Percentiles rank a stretch among this genome's conserved stretches.
Conservation (phyloP, 2,113 vertebrate genomes). For the Aviceda subcristata region DNA sequence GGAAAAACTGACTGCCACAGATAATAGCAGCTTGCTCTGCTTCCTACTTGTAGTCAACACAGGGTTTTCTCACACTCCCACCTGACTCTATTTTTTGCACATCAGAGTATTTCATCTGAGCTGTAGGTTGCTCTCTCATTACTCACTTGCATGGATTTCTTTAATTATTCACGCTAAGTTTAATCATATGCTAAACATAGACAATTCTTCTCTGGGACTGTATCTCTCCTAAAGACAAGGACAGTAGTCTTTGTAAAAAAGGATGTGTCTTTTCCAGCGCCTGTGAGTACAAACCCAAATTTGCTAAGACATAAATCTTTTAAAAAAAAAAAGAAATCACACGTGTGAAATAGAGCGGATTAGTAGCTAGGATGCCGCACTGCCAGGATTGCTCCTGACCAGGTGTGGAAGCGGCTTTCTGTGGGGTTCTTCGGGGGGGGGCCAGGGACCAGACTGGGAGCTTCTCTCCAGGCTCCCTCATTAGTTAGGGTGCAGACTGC, state of each 20-base stretch:
- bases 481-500: background rate
- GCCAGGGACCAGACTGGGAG: background rate
- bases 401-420: background rate
- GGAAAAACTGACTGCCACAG: background rate
- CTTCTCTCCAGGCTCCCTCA: background rate
- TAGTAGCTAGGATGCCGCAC: background rate
- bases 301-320: background rate
- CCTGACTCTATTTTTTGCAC: background rate
- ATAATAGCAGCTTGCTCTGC: background rate
- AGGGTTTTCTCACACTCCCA: background rate
- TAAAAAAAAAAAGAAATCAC: too few relatives aligned
- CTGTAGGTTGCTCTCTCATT: background rate
- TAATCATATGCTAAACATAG: background rate
- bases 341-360: background rate
- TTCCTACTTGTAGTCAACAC: background rate
- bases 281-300: background rate
- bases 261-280: background rate
- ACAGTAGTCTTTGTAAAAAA: background rate
- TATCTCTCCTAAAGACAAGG: background rate
- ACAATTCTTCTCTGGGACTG: background rate
- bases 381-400: too few relatives aligned
- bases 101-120: background rate
- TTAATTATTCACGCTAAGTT: constrained; percentile 10
- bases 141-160: background rate
- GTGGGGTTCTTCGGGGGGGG: background rate